Base-by-base conservation (phyloP, 2,888 invertebrate species). In the Mesorhabditis sp. region DNA sequence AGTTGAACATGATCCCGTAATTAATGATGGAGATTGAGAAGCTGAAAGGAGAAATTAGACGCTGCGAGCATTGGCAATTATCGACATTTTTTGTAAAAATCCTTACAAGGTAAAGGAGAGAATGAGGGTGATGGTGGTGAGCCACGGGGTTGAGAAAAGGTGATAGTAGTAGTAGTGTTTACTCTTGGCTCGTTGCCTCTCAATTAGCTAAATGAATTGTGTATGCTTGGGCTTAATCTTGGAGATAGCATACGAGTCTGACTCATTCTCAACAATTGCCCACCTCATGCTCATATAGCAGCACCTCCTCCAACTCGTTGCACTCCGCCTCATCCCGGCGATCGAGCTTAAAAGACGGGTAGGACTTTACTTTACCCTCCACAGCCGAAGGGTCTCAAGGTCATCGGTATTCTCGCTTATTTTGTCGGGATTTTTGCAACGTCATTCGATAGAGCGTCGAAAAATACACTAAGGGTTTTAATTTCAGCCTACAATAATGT, bases 1-100 rank as follows among this genome's bases (percentile, higher is more conserved):
- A 80, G 70, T 83, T 83, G 75, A 83, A 83, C 5, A 83, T 67
- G n/a, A 83, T 75, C 10, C 82, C 79, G 67, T 83, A 83, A 67
- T 78, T 78, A 42, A 83, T 75, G 7, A 83, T 74, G 6, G 79
- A 79, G 1, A 79, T 81, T 3, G 78, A 70, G 62, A 78, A 74
- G 63, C 81, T 81, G 70, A 4, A 74, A 63, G 28, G 28, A 28
- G 28, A 28, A 28, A 28, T 28, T 28, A 28, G 28, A 28, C 28
- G 28, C 28, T 28, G 28, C 28, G 1, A 1, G 28, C 28, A 1
- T 28, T 50, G n/a, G n/a, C 10, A 50, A 50, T 50, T 13, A 50
- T 50, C n/a, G 10, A 50, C 2, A 1, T 10, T 50, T 50, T 10
- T 50, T 50, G 7, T 50, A 10, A 50, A 50, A 50, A 50, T 50